These are phyloP conservation scores for Drosophila rufa DNA, from an alignment of 1,140 invertebrate species.

Conservation along the genomic window DNA sequence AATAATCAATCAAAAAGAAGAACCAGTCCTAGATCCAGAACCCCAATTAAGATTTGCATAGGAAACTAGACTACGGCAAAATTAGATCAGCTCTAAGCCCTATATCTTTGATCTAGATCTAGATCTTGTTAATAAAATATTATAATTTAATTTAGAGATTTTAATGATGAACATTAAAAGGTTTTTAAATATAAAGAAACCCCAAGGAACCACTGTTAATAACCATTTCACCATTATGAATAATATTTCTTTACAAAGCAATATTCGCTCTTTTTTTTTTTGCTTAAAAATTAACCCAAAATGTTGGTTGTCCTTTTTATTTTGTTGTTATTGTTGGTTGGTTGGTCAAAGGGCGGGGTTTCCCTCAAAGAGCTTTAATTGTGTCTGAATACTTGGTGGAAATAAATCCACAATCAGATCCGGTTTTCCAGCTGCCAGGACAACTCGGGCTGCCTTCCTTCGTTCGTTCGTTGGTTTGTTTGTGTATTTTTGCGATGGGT, in stretches of 20 bases:
- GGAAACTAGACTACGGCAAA: background rate
- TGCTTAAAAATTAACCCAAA: conserved; percentile 25
- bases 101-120: background rate
- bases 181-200: background rate
- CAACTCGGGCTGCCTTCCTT: conserved; percentile 34
- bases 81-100: background rate
- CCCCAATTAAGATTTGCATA: conserved; percentile 18
- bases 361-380: conserved; percentile 55
- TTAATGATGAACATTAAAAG: background rate
- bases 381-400: conserved; percentile 37
- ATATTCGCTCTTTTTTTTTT: conserved; percentile 4
- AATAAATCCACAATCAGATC: conserved; percentile 41
- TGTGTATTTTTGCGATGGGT: background rate
- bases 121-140: background rate
- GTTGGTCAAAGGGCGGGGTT: conserved; percentile 39
- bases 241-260: conserved; percentile 4
- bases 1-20: conserved; percentile 18
- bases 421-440: conserved; percentile 54
- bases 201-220: background rate
- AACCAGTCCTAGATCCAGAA: conserved; percentile 23
- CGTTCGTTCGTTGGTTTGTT: conserved; percentile 6
- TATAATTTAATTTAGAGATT: background rate
- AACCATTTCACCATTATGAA: background rate
- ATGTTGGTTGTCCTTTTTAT: conserved; percentile 44
- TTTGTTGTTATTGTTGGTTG: background rate